Base-by-base conservation (phyloP, 2,113 vertebrate species). In the Otus sunia region DNA sequence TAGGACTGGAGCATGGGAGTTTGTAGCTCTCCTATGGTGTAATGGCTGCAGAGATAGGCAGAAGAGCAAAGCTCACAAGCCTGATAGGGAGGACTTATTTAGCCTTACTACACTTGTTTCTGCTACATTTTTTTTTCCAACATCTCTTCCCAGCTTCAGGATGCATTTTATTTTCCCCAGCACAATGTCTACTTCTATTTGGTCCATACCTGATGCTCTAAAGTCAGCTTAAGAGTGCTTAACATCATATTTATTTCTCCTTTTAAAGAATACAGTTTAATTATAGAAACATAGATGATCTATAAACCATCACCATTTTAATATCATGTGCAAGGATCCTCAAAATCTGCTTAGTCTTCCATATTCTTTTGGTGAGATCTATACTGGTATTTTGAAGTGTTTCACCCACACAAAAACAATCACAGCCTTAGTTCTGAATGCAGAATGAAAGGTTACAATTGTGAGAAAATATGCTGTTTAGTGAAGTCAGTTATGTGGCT, bases 351-450 rank as follows among this genome's bases (percentile, higher is more conserved):
- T 92, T 71, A 39, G 27, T 56, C 30, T 85, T 88, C 23, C 53
- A 68, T 78, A 83, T 95, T 89, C 37, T 80, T 43, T 82, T 91
- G 79, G 78, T 85, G 77, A 92, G 66, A 41, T 94, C 60, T 88
- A 59, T 37, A 43, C 55, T 58, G 58, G 60, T 47, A 67, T 79
- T 67, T 66, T 89, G 78, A 94, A 84, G 47, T 88, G 32, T 56
- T 95, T 92, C 41, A 47, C 20, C 62, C 62, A 47, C 27, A 64
- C 63, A 90, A 62, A 66, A 68, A 41, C 37, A 83, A 87, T 59
- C 60, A 82, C 56, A 71, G 26, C 41, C 92, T 90, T 90, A 79
- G 89, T 53, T 37, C 55, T 63, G 60, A 92, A 66, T 43, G 32
- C 34, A 30, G 71, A 66, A 83, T 30, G 56, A 68, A 95, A 81